phyloP scores from a whole-genome alignment of 2,113 vertebrate species.

The Myanophis thanlyinensis region DNA sequence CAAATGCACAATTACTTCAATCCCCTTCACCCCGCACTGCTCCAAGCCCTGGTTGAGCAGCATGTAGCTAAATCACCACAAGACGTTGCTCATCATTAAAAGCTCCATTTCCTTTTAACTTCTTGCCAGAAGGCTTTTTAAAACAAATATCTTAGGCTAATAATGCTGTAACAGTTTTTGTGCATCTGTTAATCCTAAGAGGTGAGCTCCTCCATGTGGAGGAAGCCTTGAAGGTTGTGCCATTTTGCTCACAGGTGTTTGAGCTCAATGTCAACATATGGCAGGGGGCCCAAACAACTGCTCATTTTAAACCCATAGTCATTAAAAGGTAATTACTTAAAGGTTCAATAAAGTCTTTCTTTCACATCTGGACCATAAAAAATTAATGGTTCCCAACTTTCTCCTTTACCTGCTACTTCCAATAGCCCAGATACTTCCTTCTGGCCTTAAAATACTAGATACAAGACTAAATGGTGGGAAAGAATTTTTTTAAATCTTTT shows the following conservation, averaged over 20 bases:
- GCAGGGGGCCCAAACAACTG: constrained; percentile 32
- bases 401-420: constrained; percentile 6
- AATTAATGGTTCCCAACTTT: neutral
- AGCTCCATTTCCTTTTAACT: constrained; percentile 35
- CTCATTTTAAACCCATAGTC: constrained; percentile 20
- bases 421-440: neutral
- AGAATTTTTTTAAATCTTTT: too few species aligned
- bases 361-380: constrained; percentile 28
- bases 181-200: constrained; percentile 21
- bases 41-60: neutral
- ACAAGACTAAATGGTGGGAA: too few species aligned
- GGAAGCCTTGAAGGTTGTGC: constrained; percentile 15
- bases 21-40: neutral
- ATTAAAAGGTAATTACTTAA: constrained; percentile 25
- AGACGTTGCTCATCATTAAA: neutral
- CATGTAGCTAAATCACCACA: neutral
- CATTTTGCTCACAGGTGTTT: constrained; percentile 30
- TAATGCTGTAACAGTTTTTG: constrained; percentile 30
- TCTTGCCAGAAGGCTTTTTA: constrained; percentile 8
- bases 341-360: constrained; percentile 31
- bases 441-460: neutral
- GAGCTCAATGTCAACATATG: constrained; percentile 34
- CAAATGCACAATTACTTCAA: neutral
- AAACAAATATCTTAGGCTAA: constrained; percentile 12
- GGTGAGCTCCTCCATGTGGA: constrained; percentile 18